Evolutionary conservation across 2,113 vertebrate genomes (phyloP).

Genomic region (Tetrao urogallus): DNA sequence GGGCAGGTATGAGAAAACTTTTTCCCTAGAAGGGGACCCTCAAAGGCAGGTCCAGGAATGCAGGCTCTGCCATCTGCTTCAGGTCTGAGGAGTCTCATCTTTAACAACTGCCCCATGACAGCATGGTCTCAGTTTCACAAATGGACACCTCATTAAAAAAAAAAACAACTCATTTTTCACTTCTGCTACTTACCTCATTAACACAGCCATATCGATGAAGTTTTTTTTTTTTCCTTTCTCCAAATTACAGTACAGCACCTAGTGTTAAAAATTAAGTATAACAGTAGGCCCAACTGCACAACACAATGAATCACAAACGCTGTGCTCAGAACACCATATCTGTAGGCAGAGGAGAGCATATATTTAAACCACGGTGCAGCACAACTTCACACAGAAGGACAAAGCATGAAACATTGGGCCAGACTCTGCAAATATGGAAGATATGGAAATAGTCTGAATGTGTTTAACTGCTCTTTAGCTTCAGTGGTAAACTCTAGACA

Average conservation of each 20-base stretch:
- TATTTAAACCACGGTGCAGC: background rate
- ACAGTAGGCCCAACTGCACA: background rate
- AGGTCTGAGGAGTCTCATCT: background rate
- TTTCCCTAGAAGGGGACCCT: background rate
- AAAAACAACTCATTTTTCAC: background rate
- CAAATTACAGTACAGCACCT: background rate
- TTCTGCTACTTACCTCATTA: background rate
- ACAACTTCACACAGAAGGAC: background rate
- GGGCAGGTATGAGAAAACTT: background rate
- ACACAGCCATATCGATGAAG: background rate
- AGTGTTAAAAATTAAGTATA: background rate
- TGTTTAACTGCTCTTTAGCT: background rate
- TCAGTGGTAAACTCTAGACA: background rate
- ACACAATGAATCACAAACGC: background rate
- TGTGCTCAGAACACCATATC: background rate
- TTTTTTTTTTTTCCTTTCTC: background rate
- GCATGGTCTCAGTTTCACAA: accelerated
- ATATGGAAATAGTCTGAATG: background rate
- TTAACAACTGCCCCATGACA: background rate
- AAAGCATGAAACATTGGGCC: background rate
- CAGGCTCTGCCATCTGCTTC: background rate
- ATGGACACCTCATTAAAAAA: background rate
- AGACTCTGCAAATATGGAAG: background rate
- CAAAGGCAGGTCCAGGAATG: background rate
- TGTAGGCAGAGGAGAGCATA: background rate